Base-by-base conservation (phyloP, 2,113 vertebrate species). In the Laticauda laticaudata region DNA sequence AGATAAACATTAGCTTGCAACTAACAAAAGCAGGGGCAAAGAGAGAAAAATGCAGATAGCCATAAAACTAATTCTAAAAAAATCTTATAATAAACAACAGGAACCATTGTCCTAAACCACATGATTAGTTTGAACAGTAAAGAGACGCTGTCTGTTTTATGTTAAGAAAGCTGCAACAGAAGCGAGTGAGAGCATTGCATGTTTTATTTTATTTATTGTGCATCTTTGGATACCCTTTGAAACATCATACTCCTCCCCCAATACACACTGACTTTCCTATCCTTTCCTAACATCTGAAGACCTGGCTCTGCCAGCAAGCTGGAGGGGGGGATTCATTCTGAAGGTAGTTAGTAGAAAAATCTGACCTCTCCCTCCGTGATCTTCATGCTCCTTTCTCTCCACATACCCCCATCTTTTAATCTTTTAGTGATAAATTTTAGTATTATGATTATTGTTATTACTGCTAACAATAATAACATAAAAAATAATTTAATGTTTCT, bases 11-110 rank as follows among this genome's bases (percentile, higher is more conserved):
- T 15, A 69, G 64, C 29, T 34, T n/a, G 64, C n/a, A 75, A 39
- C 29, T 56, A 88, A 55, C 51, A 55, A 54, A 88, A 21, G 20
- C 15, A 24, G 45, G 34, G 91, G 90, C 90, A 92, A 88, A 0
- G 39, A 88, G 95, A 93, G 91, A 48, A 48, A 23, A n/a, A 87
- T 93, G 15, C 4, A 0, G 23, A 75, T 94, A 86, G 15, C 93
- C 21, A 26, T n/a, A 92, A 45, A 11, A 11, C 43, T 24, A 86
- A 14, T 9, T 86, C 75, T 39, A 39, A 81, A 81, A 21, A 81
- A 81, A 21, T 81, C 6, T 81, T 43, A 81, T 9, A 21, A 81
- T 39, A 39, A 81, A 81, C 3, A 39, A 18, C 75, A 81, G 75
- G 34, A 81, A 43, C 39, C 34, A 81, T 75, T 8, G n/a, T 75